These are phyloP conservation scores for Petrolisthes cinctipes DNA, from an alignment of 2,888 invertebrate species.

Conservation along the genomic window DNA sequence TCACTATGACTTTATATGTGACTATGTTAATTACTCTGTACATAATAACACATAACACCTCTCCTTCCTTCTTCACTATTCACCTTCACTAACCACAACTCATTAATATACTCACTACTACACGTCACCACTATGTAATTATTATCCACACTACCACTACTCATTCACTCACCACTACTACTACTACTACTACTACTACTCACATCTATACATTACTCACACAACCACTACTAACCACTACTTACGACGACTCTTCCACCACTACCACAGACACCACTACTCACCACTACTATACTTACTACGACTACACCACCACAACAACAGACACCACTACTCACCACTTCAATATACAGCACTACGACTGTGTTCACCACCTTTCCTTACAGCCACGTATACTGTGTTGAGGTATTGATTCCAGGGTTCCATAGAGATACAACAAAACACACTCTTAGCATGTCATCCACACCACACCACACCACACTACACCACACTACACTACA, in stretches of 20 bases:
- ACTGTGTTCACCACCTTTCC: too few relatives aligned
- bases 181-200: neutral
- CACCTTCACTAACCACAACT: neutral
- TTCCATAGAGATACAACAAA: too few relatives aligned
- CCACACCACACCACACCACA: neutral
- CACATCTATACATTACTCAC: neutral
- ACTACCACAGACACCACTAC: neutral
- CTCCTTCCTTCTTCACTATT: too few relatives aligned
- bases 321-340: neutral
- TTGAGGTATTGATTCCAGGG: too few relatives aligned
- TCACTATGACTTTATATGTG: too few relatives aligned
- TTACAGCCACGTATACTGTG: too few relatives aligned
- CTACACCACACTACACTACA: neutral
- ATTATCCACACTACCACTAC: neutral
- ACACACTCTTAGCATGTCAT: too few relatives aligned
- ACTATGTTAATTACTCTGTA: too few relatives aligned
- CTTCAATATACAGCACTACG: neutral
- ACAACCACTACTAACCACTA: neutral
- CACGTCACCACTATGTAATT: neutral
- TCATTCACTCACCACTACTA: neutral
- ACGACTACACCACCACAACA: neutral
- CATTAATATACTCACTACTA: constrained; percentile 6
- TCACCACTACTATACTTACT: neutral
- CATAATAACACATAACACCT: too few relatives aligned
- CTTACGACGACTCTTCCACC: neutral